phyloP scores from a whole-genome alignment of 2,113 vertebrate genomes.

The Rallus limicola region DNA sequence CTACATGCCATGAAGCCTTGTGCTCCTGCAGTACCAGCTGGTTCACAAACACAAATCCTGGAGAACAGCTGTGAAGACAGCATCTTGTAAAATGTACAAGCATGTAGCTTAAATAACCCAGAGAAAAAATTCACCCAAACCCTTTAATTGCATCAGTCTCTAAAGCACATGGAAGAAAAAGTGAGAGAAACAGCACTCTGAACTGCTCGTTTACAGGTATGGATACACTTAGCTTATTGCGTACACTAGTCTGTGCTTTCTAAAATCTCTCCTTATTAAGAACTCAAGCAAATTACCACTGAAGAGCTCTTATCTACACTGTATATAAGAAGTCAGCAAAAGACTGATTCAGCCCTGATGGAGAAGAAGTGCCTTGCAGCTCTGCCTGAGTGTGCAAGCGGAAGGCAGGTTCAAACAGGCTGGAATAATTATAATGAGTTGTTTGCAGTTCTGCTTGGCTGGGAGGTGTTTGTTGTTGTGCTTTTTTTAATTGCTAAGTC shows the following conservation, averaged over 20 bases:
- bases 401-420: constrained; percentile 37
- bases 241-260: not conserved
- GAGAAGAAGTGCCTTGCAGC: constrained; percentile 4
- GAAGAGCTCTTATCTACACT: constrained; percentile 47
- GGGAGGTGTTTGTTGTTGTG: constrained; percentile 34
- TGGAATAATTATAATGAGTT: constrained; percentile 58
- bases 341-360: constrained; percentile 29
- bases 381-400: not conserved
- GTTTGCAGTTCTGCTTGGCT: constrained; percentile 60
- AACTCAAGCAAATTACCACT: constrained; percentile 46
- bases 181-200: not conserved
- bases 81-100: not conserved
- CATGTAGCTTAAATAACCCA: not conserved
- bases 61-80: not conserved
- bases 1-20: fast-evolving
- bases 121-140: not conserved
- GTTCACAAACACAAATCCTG: not conserved
- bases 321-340: constrained; percentile 13
- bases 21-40: not conserved
- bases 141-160: not conserved
- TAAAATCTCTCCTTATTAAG: constrained; percentile 36
- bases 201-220: not conserved
- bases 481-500: constrained; percentile 59
- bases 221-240: not conserved
- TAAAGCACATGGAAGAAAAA: not conserved